Conservation (phyloP, 2,113 vertebrate genomes). For the Polypterus bichir region DNA sequence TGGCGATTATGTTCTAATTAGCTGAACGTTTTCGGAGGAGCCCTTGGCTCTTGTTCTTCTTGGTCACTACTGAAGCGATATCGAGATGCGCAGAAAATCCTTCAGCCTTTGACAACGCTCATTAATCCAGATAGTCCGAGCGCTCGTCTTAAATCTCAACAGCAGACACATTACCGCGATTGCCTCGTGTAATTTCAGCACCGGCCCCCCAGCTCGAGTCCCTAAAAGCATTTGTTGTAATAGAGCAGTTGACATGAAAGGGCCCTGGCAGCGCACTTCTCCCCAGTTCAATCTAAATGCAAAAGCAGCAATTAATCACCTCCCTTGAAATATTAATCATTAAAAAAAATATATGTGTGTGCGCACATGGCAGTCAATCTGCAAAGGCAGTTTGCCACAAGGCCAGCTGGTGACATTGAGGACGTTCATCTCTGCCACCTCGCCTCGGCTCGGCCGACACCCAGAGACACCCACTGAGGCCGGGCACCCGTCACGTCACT, state of each 20-base stretch:
- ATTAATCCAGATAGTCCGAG: slow-evolving; percentile 9
- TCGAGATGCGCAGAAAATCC: not conserved
- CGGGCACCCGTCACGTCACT: not conserved
- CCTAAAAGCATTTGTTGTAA: slow-evolving; percentile 11
- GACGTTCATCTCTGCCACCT: slow-evolving; percentile 2
- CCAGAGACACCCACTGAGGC: not conserved
- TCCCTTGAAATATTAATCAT: slow-evolving; percentile 15
- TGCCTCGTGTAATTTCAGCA: slow-evolving; percentile 22
- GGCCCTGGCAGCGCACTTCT: slow-evolving; percentile 3
- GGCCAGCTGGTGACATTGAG: slow-evolving; percentile 9
- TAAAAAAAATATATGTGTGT: slow-evolving; percentile 1
- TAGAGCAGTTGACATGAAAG: slow-evolving; percentile 14
- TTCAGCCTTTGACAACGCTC: not conserved
- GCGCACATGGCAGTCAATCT: slow-evolving; percentile 9
- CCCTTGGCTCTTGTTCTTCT: slow-evolving; percentile 6
- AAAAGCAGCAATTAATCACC: slow-evolving; percentile 18
- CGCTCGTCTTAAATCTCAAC: slow-evolving; percentile 4
- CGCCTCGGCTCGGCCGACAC: not conserved
- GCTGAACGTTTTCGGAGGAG: slow-evolving; percentile 22
- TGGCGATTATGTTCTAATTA: slow-evolving; percentile 29
- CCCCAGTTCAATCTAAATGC: slow-evolving; percentile 25
- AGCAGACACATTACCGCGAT: slow-evolving; percentile 17
- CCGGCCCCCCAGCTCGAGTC: slow-evolving; percentile 8
- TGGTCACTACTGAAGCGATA: not conserved
- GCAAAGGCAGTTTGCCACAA: slow-evolving; percentile 2